Percentiles rank a stretch among this genome's conserved stretches.
Evolutionary conservation across 2,888 invertebrate species (phyloP).

Genomic region (Cyrtodaria siliqua): DNA sequence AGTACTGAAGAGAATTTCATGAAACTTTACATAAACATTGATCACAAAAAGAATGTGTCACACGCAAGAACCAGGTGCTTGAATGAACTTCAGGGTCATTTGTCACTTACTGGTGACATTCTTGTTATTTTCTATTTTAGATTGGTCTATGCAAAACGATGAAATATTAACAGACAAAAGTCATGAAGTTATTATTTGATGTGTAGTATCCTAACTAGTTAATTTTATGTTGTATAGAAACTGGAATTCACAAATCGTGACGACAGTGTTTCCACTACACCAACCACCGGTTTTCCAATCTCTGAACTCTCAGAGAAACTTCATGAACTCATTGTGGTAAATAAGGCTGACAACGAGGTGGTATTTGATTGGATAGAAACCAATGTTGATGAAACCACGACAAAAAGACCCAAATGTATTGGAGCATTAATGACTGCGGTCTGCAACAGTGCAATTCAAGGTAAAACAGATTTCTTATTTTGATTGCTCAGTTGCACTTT

Average conservation of each 20-base stretch:
- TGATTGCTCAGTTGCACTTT: too few relatives aligned
- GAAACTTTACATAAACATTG: too few relatives aligned
- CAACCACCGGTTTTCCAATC: slow-evolving; percentile 71
- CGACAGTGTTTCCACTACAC: slow-evolving; percentile 70
- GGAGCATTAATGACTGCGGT: slow-evolving; percentile 91
- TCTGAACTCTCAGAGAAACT: slow-evolving; percentile 73
- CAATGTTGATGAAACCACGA: slow-evolving; percentile 89
- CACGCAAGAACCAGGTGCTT: too few relatives aligned
- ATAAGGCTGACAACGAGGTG: slow-evolving; percentile 81
- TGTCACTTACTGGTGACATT: too few relatives aligned
- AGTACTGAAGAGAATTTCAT: too few relatives aligned
- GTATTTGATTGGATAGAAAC: slow-evolving; percentile 90
- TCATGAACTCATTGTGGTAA: slow-evolving; percentile 66
- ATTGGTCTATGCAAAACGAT: too few relatives aligned
- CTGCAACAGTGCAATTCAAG: slow-evolving; percentile 89
- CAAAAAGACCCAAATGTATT: slow-evolving; percentile 90
- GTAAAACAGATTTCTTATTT: too few relatives aligned
- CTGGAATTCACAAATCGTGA: slow-evolving; percentile 80
- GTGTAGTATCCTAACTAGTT: background rate
- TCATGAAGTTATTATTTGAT: background rate
- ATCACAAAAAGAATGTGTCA: too few relatives aligned
- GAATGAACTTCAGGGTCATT: too few relatives aligned
- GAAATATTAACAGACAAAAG: too few relatives aligned
- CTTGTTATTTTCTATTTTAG: too few relatives aligned
- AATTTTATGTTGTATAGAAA: slow-evolving; percentile 64